phyloP scores from a whole-genome alignment of 2,797 vertebrate genomes.

The Anomalospiza imberbis region DNA sequence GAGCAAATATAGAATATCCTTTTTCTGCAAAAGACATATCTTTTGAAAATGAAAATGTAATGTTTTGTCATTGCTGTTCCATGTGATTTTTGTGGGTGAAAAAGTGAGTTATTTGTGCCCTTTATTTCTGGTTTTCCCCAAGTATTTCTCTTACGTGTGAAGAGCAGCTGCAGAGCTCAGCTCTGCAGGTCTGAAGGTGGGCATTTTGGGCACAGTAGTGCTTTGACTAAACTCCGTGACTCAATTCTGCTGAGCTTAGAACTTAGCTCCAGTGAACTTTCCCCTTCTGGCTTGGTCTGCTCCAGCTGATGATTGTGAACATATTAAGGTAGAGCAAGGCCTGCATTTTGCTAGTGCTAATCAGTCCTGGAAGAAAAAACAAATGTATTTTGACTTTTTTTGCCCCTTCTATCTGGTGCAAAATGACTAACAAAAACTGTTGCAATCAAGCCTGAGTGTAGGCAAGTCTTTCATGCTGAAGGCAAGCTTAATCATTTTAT shows the following conservation, averaged over 20 bases:
- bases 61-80: neutral
- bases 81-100: neutral
- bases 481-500: neutral
- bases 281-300: neutral
- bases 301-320: neutral
- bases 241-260: neutral
- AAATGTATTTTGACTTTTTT: neutral
- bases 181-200: accelerated
- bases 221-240: neutral
- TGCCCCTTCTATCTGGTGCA: neutral
- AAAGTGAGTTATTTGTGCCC: neutral
- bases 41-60: neutral
- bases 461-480: neutral
- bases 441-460: neutral
- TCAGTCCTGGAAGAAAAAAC: neutral
- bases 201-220: too few relatives aligned
- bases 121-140: neutral
- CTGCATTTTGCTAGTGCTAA: neutral
- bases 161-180: neutral
- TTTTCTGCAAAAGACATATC: neutral
- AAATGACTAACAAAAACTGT: neutral
- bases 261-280: neutral
- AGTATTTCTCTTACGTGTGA: neutral
- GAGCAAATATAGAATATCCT: neutral
- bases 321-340: neutral